These are phyloP conservation scores for Chrysina gloriosa DNA, from an alignment of 2,888 invertebrate genomes.

Conservation along the genomic window DNA sequence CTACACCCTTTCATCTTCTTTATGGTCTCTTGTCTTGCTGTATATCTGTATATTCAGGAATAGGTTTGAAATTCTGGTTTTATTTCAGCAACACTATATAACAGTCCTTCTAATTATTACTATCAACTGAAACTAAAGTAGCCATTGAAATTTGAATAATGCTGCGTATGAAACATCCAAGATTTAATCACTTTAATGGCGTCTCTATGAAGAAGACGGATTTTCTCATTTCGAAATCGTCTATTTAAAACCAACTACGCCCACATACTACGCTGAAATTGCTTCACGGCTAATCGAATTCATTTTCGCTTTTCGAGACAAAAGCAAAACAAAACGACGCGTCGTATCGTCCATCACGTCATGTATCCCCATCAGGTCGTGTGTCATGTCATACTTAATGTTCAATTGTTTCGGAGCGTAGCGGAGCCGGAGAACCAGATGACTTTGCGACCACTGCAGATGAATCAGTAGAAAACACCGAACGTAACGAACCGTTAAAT, in stretches of 20 bases:
- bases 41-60: too few species aligned
- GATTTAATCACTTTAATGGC: too few species aligned
- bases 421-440: slow-evolving; percentile 5
- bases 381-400: slow-evolving; percentile 38
- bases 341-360: neutral
- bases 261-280: neutral
- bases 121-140: too few species aligned
- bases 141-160: too few species aligned
- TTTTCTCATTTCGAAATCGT: neutral
- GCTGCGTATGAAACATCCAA: too few species aligned
- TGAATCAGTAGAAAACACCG: slow-evolving; percentile 47
- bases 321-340: slow-evolving; percentile 5
- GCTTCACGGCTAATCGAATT: slow-evolving; percentile 13
- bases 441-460: slow-evolving; percentile 35
- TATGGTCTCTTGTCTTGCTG: too few species aligned
- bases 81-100: too few species aligned
- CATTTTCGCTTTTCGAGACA: neutral
- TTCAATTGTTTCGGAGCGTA: slow-evolving; percentile 13
- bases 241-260: slow-evolving; percentile 3
- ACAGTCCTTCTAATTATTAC: too few species aligned
- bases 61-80: too few species aligned
- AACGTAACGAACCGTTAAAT: slow-evolving; percentile 51
- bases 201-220: too few species aligned
- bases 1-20: too few species aligned
- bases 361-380: slow-evolving; percentile 12